These are phyloP conservation scores for Thunnus albacares DNA, from an alignment of 2,797 vertebrate species.

Conservation along the genomic window DNA sequence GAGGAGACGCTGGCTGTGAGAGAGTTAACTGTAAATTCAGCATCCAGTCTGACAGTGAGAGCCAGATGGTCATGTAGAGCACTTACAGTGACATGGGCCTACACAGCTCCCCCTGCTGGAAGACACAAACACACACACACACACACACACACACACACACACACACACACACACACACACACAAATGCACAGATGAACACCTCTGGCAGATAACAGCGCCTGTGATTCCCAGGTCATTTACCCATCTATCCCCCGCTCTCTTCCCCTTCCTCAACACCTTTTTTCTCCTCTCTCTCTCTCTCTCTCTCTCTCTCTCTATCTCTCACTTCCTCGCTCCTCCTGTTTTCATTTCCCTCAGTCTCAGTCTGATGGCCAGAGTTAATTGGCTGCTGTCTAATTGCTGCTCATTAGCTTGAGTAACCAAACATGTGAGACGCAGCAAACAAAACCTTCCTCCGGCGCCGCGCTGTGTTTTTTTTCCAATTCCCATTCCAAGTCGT, in stretches of 20 bases:
- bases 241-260: neutral
- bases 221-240: slow-evolving; percentile 68
- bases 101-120: slow-evolving; percentile 83
- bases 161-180: slow-evolving; percentile 20
- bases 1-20: slow-evolving; percentile 48
- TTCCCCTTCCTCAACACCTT: neutral
- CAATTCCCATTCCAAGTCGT: slow-evolving; percentile 51
- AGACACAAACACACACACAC: slow-evolving; percentile 35
- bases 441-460: slow-evolving; percentile 65
- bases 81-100: slow-evolving; percentile 74
- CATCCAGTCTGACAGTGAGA: slow-evolving; percentile 78
- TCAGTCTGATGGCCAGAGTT: slow-evolving; percentile 83
- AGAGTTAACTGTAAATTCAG: slow-evolving; percentile 80
- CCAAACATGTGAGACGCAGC: slow-evolving; percentile 77
- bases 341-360: slow-evolving; percentile 71
- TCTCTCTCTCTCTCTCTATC: slow-evolving; percentile 2
- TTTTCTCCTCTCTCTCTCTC: slow-evolving; percentile 26
- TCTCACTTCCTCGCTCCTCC: slow-evolving; percentile 45
- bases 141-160: slow-evolving; percentile 17
- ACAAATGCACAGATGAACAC: slow-evolving; percentile 43
- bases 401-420: slow-evolving; percentile 83
- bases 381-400: slow-evolving; percentile 88
- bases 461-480: slow-evolving; percentile 18
- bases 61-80: slow-evolving; percentile 86
- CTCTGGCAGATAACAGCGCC: slow-evolving; percentile 52